Base-by-base conservation (phyloP, 1,140 invertebrate genomes). In the Anoplolepis gracilipes region DNA sequence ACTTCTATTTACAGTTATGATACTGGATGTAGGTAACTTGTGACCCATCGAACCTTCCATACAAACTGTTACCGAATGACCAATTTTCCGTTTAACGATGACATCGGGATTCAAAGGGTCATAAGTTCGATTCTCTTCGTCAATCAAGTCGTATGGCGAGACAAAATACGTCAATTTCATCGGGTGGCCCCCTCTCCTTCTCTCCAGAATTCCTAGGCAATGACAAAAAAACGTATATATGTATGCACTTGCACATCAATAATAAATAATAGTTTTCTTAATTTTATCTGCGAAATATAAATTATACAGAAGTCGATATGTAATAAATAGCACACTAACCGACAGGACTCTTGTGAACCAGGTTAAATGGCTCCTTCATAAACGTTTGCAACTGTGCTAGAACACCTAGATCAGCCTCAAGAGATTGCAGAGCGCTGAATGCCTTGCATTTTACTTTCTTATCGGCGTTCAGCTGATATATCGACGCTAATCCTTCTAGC, bases 131-230 rank as follows among this genome's bases (percentile, higher is more conserved):
- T 96, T 96, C 84, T 97, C 97, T 78, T 96, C 95, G 94, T 99
- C 97, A 86, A 99, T 95, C 22, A 99, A 95, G 93, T 99, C 98
- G 93, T 99, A 99, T 0, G 98, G 98, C n/a, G 98, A 98, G 25
- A 99, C 98, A 93, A 99, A 99, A 93, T 99, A 99, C 0, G 98
- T 99, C 16, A 99, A 94, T 90, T 98, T 98, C 97, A 99, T 98
- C 0, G 98, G 97, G 93, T 99, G 98, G 49, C 98, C 97, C 91
- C 97, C 97, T 94, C 96, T 96, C 67, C 97, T 93, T 92, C 97
- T 97, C 88, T 98, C 96, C 5, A 98, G 94, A 73, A 97, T 96
- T 11, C 95, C 94, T 94, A 59, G 46, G 62, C 2, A 33, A 73
- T n/a, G 3, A 81, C 25, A 13, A 4, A 72, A 13, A 33, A 5